These are phyloP conservation scores for Sebastes nivosus DNA, from an alignment of 2,797 vertebrate genomes.

Conservation along the genomic window DNA sequence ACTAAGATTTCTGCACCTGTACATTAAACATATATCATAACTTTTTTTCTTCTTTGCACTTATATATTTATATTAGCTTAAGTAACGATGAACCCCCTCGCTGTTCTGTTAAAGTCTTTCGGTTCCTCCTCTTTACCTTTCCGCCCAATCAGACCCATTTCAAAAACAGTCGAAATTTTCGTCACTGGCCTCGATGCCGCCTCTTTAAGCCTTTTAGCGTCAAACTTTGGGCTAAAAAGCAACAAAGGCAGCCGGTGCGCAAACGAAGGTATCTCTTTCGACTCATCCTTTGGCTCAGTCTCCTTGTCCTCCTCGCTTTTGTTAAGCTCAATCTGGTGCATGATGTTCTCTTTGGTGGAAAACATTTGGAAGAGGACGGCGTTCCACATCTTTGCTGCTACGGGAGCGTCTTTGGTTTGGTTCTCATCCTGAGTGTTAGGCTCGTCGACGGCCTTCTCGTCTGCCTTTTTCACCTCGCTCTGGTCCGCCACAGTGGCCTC, in stretches of 20 bases:
- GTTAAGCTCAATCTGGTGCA: constrained; percentile 81
- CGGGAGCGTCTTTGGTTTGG: constrained; percentile 66
- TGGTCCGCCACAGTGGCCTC: constrained; percentile 42
- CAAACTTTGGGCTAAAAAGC: constrained; percentile 90
- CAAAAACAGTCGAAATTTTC: constrained; percentile 81
- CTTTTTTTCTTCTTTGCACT: constrained; percentile 19
- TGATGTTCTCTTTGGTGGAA: constrained; percentile 81
- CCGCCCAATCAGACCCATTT: constrained; percentile 83
- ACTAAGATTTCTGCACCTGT: constrained; percentile 67
- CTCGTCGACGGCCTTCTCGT: constrained; percentile 27
- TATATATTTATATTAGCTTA: constrained; percentile 55
- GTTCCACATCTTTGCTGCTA: constrained; percentile 91
- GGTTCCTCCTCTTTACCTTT: constrained; percentile 83
- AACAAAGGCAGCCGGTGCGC: constrained; percentile 87
- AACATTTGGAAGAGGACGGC: constrained; percentile 92
- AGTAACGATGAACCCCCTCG: constrained; percentile 84
- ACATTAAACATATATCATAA: constrained; percentile 55
- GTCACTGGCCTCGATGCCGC: constrained; percentile 86
- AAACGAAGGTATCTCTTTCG: constrained; percentile 73
- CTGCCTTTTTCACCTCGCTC: constrained; percentile 29
- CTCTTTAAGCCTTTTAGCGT: constrained; percentile 92
- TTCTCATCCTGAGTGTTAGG: background rate
- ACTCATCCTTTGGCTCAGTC: constrained; percentile 4
- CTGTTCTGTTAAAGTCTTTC: constrained; percentile 92
- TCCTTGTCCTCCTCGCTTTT: constrained; percentile 64